Percentiles rank a stretch among this genome's conserved stretches.
Evolutionary conservation across 2,797 vertebrate genomes (phyloP).

Genomic region (Meda fulgida): DNA sequence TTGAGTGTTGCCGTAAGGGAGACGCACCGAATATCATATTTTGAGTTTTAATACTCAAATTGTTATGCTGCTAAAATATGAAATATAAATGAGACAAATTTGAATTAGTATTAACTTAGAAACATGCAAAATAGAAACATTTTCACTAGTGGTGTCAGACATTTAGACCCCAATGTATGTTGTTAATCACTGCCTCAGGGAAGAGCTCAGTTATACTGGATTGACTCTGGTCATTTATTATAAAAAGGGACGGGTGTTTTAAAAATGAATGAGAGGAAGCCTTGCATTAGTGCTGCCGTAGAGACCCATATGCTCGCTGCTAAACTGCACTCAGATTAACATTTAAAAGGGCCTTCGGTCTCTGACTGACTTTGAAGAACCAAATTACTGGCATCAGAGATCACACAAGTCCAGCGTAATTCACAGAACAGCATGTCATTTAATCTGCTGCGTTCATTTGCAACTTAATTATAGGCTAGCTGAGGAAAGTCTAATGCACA

Average conservation of each 20-base stretch:
- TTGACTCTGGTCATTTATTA: constrained; percentile 24
- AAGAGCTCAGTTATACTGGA: background rate
- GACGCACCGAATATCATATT: background rate
- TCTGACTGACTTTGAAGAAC: constrained; percentile 29
- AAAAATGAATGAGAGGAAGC: constrained; percentile 47
- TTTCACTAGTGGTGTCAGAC: background rate
- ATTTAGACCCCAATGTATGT: background rate
- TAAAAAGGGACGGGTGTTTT: constrained; percentile 30
- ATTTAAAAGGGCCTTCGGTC: constrained; percentile 39
- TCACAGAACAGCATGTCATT: background rate
- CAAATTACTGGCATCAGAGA: constrained; percentile 32
- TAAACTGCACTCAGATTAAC: constrained; percentile 36
- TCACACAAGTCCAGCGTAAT: background rate
- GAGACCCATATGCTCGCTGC: constrained; percentile 37
- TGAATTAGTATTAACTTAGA: background rate
- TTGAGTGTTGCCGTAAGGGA: background rate
- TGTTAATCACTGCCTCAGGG: constrained; percentile 12
- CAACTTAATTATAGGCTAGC: constrained; percentile 11
- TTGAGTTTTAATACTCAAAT: background rate
- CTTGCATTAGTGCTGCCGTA: constrained; percentile 29
- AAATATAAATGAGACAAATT: background rate
- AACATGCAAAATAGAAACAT: background rate
- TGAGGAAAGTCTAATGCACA: constrained; percentile 13
- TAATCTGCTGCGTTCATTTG: constrained; percentile 5
- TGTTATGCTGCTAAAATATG: background rate